Base-by-base conservation (phyloP, 2,888 invertebrate genomes). In the Sceliomorpha sp. region DNA sequence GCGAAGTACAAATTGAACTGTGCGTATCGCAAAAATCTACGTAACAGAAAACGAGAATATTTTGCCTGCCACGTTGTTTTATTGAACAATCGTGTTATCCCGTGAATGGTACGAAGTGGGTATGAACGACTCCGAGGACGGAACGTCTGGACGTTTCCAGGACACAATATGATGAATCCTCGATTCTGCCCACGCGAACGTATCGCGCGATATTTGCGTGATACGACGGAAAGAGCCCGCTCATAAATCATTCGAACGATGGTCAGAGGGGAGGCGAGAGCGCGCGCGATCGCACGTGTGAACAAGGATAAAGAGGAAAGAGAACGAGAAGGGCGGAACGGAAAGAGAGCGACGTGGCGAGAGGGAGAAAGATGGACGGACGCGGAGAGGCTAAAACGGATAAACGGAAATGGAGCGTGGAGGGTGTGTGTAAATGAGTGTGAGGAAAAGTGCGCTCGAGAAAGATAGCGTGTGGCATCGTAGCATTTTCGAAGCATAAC, bases 401-500 rank as follows among this genome's bases (percentile, higher is more conserved):
- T 40, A 44, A 59, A 59, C 51, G 45, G 63, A 63, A 63, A 70
- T 64, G 60, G 58, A 69, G 62, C 15, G 56, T 50, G 50, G 53
- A 40, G 53, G 34, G 62, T 45, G 62, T 45, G 62, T 69, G 68
- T 53, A 64, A 72, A 72, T 64, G 68, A 53, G 47, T 27, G 48
- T 32, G 32, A 53, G 48, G 31, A 44, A 64, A 58, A 59, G 48
- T 47, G 29, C 14, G 47, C 17, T n/a, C 14, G 29, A 58, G 37
- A 42, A 34, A 59, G 64, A 64, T 59, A 58, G 64, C 55, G 60
- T 64, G 56, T 50, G 53, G 42, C 51, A 45, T 68, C 67, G 51
- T 62, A 71, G 73, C 78, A 74, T 77, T 80, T 82, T 80, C 81
- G 73, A 82, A 72, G 75, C 76, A 76, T 78, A 80, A 75, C 75